Conservation (phyloP, 2,888 invertebrate species). For the Antheraea assamensis region DNA sequence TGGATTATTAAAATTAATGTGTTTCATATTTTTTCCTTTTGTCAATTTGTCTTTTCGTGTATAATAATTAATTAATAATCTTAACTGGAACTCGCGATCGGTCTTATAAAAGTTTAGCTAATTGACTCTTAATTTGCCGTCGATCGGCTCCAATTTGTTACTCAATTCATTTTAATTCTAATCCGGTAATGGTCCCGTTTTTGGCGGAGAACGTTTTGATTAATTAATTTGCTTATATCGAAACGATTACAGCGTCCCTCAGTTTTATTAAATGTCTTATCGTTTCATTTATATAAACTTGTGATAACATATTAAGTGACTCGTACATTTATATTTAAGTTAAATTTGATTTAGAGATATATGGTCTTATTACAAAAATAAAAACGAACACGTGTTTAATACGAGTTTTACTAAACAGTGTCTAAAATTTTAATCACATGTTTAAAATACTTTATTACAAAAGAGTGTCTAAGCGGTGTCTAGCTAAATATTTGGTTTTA, state of each 20-base stretch:
- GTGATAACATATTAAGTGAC: background rate
- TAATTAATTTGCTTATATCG: constrained; percentile 15
- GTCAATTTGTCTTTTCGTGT: background rate
- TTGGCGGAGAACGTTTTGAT: constrained; percentile 18
- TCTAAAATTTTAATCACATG: too few species aligned
- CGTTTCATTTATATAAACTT: background rate
- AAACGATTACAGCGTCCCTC: background rate
- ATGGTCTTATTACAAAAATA: too few species aligned
- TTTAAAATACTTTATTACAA: too few species aligned
- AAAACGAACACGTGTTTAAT: too few species aligned
- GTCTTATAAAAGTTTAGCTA: constrained; percentile 46
- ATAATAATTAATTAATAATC: constrained; percentile 50
- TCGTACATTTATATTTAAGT: too few species aligned
- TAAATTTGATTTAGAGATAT: too few species aligned
- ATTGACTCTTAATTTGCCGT: constrained; percentile 46
- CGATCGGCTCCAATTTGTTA: constrained; percentile 47
- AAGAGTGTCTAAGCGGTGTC: too few species aligned
- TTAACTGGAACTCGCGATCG: constrained; percentile 39
- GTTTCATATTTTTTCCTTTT: background rate
- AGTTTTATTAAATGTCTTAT: background rate
- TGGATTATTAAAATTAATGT: background rate
- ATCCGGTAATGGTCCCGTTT: constrained; percentile 27
- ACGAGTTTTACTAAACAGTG: too few species aligned
- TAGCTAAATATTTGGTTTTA: too few species aligned
- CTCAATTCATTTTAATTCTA: constrained; percentile 47